Evolutionary conservation across 2,888 invertebrate species (phyloP), one percentile per base, ranked within the genome.

Genomic region (Anthrax anthrax): DNA sequence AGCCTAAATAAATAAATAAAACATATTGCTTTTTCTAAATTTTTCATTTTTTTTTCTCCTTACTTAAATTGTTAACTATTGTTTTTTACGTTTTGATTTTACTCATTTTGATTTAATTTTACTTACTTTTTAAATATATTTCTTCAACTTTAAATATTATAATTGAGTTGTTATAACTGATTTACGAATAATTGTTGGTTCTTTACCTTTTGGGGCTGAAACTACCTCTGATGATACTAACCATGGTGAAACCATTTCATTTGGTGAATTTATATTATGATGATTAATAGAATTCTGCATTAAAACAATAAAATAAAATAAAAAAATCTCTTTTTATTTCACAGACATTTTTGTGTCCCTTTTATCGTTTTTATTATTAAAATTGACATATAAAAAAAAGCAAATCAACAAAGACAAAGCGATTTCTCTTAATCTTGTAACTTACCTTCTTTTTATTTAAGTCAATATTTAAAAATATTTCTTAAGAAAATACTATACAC

Each of bases 111-210:
- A 39, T 39, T 23, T 23, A 6, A 23, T 6, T 23, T 23, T 23
- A 23, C 8, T 23, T 23, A 23, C 8, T 4, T 23, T 23, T 23
- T 23, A 6, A 23, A 23, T 23, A 6, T 23, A 6, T 23, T 8
- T 23, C 23, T 23, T 23, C 4, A 23, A 23, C 4, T 23, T 16
- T n/a, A 36, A 8, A 16, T 36, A 36, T 23, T 44, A 82, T 57
- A 88, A 74, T 67, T 88, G 88, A 51, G 88, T 88, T 53, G 87
- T 88, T 57, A 88, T 88, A 58, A 88, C 88, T 50, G 87, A 85
- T 70, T 87, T 88, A 56, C 87, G 77, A 60, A 85, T 80, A 54
- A 87, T 82, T 46, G 80, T 76, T 42, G 80, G 78, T 52, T 79
- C 77, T 72, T 58, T 77, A 71, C 59, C 77, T 75, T 61, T 81